Conservation (phyloP, 2,888 invertebrate genomes). For the Ectemnius lituratus region DNA sequence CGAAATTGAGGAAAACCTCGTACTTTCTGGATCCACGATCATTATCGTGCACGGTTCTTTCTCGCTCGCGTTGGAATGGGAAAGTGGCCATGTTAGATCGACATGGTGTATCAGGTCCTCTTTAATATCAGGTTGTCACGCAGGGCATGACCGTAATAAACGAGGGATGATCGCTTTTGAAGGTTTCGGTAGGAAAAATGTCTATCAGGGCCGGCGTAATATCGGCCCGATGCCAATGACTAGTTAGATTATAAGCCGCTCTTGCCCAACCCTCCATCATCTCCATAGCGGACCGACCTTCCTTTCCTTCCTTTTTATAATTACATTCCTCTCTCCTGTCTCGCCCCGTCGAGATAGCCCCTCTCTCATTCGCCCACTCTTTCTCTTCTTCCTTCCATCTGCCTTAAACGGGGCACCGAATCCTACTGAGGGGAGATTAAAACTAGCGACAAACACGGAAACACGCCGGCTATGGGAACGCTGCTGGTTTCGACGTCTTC, state of each 20-base stretch:
- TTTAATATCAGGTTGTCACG: constrained; percentile 53
- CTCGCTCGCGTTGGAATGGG: constrained; percentile 19
- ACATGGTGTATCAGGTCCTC: constrained; percentile 43
- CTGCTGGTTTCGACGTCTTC: constrained; percentile 35
- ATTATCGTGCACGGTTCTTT: no score
- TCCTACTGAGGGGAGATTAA: constrained; percentile 61
- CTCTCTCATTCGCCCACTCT: neutral
- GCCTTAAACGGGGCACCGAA: constrained; percentile 57
- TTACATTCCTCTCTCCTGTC: constrained; percentile 57
- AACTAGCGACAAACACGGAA: constrained; percentile 66
- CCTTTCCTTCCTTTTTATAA: constrained; percentile 69
- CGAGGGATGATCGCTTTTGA: constrained; percentile 52
- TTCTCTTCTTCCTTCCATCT: constrained; percentile 11
- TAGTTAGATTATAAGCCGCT: constrained; percentile 59
- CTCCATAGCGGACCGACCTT: constrained; percentile 36
- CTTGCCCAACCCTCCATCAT: constrained; percentile 43
- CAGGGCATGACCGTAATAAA: constrained; percentile 46
- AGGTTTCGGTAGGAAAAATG: constrained; percentile 50
- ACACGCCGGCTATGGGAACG: constrained; percentile 12
- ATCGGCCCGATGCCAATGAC: constrained; percentile 55
- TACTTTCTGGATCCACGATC: neutral
- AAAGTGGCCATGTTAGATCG: constrained; percentile 45
- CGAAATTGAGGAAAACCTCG: constrained; percentile 14
- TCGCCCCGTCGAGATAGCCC: constrained; percentile 3
- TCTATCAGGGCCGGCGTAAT: constrained; percentile 55